phyloP scores from a whole-genome alignment of 2,113 vertebrate species.

The Plecturocebus donacophilus region DNA sequence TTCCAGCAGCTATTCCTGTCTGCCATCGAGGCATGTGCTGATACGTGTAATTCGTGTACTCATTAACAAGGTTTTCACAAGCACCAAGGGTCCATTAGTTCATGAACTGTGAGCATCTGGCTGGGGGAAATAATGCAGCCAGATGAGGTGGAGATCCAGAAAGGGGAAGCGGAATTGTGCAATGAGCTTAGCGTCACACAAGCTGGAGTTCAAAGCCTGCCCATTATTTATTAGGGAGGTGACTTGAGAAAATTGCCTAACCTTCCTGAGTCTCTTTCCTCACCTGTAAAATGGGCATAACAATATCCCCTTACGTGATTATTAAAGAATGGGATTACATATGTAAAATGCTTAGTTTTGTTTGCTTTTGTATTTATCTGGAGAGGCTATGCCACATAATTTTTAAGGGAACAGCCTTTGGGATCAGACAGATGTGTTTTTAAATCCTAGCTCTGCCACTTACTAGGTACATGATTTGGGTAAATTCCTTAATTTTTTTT shows the following conservation, averaged over 20 bases:
- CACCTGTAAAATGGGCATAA: background rate
- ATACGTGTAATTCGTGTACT: background rate
- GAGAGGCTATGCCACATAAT: background rate
- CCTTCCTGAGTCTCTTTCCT: slow-evolving; percentile 56
- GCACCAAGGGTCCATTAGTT: background rate
- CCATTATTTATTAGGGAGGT: background rate
- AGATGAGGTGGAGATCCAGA: background rate
- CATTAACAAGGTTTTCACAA: background rate
- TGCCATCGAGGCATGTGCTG: rapidly evolving
- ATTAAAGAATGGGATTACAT: background rate
- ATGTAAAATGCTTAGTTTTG: background rate
- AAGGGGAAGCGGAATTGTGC: background rate
- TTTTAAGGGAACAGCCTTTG: background rate
- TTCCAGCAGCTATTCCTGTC: background rate
- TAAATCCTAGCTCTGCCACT: background rate
- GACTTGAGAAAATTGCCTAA: background rate
- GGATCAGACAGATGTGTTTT: background rate
- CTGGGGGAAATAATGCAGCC: background rate
- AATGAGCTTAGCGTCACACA: slow-evolving; percentile 58
- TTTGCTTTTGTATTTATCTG: background rate
- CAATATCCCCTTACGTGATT: background rate
- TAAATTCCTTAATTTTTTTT: background rate
- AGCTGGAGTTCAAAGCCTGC: slow-evolving; percentile 45
- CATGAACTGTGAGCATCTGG: background rate
- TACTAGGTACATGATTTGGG: background rate